Evolutionary conservation across 2,888 invertebrate genomes (phyloP).

Genomic region (Coelogynopora nodosa): DNA sequence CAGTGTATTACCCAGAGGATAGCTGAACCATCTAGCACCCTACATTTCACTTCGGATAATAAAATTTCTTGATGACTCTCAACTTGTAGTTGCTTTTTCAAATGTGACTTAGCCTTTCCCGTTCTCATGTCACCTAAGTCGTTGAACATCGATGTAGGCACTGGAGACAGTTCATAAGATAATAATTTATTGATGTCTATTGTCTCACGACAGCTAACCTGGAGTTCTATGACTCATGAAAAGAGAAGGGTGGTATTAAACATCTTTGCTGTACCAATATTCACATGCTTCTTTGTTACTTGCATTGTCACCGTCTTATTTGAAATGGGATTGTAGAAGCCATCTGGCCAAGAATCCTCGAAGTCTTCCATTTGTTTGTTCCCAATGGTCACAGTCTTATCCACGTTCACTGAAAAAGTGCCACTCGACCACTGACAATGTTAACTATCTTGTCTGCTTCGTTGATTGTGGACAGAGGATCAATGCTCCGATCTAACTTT

Average conservation of each 20-base stretch:
- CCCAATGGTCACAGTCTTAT: conserved; percentile 28
- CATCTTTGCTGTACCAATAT: conserved; percentile 27
- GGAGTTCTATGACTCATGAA: conserved; percentile 45
- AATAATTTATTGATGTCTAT: conserved; percentile 42
- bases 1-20: conserved; percentile 47
- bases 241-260: conserved; percentile 29
- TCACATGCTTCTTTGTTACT: conserved; percentile 21
- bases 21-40: conserved; percentile 48
- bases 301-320: conserved; percentile 27
- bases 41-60: conserved; percentile 25
- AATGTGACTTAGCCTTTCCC: conserved; percentile 44
- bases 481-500: conserved; percentile 18
- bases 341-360: conserved; percentile 14
- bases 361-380: conserved; percentile 9
- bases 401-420: conserved; percentile 28
- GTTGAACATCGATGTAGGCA: conserved; percentile 48
- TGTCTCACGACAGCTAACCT: conserved; percentile 25
- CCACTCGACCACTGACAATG: conserved; percentile 14
- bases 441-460: conserved; percentile 27
- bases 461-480: conserved; percentile 15
- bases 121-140: conserved; percentile 47
- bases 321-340: conserved; percentile 27
- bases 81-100: conserved; percentile 42
- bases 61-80: conserved; percentile 15
- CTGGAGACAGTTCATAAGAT: conserved; percentile 46